Conservation (phyloP, 2,888 invertebrate species). For the Rapana venosa region DNA sequence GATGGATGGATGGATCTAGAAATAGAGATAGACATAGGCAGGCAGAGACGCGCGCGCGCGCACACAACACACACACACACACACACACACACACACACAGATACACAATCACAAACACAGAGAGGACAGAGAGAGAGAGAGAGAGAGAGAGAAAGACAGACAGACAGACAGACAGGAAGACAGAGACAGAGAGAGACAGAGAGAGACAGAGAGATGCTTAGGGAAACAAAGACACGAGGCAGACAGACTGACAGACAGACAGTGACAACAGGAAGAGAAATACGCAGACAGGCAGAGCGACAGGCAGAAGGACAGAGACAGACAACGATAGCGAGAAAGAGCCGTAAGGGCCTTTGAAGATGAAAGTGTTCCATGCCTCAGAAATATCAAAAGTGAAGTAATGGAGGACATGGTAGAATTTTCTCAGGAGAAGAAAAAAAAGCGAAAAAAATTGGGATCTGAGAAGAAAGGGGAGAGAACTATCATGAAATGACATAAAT, state of each 20-base stretch:
- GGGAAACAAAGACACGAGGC: neutral
- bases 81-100: neutral
- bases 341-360: no score
- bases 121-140: no score
- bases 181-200: neutral
- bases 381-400: no score
- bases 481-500: no score
- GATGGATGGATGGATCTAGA: neutral
- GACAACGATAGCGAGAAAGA: no score
- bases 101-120: no score
- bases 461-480: no score
- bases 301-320: neutral
- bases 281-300: no score
- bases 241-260: no score
- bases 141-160: neutral
- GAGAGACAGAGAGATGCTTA: neutral
- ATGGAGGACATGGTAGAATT: no score
- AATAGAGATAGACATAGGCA: neutral
- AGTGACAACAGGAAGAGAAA: neutral
- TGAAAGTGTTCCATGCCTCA: no score
- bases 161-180: neutral
- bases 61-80: neutral
- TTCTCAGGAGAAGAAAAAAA: neutral
- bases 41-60: neutral
- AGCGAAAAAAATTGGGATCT: no score